phyloP scores from a whole-genome alignment of 2,888 invertebrate genomes.

The Schizaphis graminum region DNA sequence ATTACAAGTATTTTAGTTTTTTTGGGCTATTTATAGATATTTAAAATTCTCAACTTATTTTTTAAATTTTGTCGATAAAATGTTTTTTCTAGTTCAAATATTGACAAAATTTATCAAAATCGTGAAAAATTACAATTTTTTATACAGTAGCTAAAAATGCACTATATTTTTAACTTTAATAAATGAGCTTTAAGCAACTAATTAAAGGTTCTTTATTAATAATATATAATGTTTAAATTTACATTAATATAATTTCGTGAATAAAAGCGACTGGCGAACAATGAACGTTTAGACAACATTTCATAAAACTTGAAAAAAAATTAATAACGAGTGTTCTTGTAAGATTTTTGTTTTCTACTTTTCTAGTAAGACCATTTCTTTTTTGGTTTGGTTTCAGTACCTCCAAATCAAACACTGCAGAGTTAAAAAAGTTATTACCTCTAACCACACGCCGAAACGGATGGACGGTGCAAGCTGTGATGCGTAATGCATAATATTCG shows the following conservation, averaged over 20 bases:
- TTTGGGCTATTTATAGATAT: too few species aligned
- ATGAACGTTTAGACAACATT: neutral
- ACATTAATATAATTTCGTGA: neutral
- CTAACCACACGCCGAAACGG: slow-evolving; percentile 29
- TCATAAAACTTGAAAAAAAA: neutral
- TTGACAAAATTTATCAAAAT: too few species aligned
- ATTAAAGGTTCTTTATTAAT: too few species aligned
- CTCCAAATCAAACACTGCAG: neutral
- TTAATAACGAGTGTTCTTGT: neutral
- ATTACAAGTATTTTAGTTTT: too few species aligned
- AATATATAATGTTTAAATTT: neutral
- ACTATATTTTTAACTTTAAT: too few species aligned
- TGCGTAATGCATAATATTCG: neutral
- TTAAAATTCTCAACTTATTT: too few species aligned
- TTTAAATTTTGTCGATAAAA: too few species aligned
- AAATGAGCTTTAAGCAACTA: too few species aligned
- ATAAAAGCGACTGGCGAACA: neutral
- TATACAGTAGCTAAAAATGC: too few species aligned
- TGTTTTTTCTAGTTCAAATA: too few species aligned
- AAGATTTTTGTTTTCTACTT: too few species aligned
- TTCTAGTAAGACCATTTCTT: neutral
- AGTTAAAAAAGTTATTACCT: neutral
- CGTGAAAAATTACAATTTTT: too few species aligned
- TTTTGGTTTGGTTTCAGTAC: neutral
- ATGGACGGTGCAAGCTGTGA: neutral